Base-by-base conservation (phyloP, 2,888 invertebrate species). In the Sisyra terminalis region DNA sequence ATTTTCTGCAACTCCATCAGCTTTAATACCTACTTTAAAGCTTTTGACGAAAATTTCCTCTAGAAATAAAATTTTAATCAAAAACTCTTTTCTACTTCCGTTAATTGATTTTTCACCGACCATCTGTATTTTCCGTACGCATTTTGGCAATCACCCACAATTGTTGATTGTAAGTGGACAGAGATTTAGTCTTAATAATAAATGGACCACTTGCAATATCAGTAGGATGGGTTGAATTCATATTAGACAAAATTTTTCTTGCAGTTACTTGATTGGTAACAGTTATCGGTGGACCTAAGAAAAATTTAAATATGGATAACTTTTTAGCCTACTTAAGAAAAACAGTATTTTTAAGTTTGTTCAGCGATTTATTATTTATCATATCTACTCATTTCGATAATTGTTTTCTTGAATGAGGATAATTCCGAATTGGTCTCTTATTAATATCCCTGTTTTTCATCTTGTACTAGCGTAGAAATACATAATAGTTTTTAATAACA, bases 111-210 rank as follows among this genome's bases (percentile, higher is more conserved):
- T 53, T 59, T 64, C n/a, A n/a, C n/a, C n/a, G n/a, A 87, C 89
- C 87, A 55, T 89, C 88, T 50, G 74, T 78, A 61, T 86, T 86
- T 51, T 79, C 77, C 3, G 89, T 89, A 29, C 79, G 67, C 54
- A 92, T 69, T 58, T 85, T 83, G 1, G 87, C 87, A 47, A 88
- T 80, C 1, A 96, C 68, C 94, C 96, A 96, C 45, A 96, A 61
- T 56, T 96, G 93, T 58, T 94, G 93, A 43, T 84, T 82, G 51
- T 93, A 88, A 0, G 88, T 82, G 29, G 88, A 84, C 58, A 94
- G 68, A 14, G 80, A 67, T 1, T 90, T 89, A 38, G 87, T 87
- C 56, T 79, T 78, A 69, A 94, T 73, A 44, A 78, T 74, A 60
- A 86, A 94, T 3, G 93, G 92, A 0, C 93, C 85, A 8, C 73